Evolutionary conservation across 2,797 vertebrate genomes (phyloP).

Genomic region (Sebastes nivosus): DNA sequence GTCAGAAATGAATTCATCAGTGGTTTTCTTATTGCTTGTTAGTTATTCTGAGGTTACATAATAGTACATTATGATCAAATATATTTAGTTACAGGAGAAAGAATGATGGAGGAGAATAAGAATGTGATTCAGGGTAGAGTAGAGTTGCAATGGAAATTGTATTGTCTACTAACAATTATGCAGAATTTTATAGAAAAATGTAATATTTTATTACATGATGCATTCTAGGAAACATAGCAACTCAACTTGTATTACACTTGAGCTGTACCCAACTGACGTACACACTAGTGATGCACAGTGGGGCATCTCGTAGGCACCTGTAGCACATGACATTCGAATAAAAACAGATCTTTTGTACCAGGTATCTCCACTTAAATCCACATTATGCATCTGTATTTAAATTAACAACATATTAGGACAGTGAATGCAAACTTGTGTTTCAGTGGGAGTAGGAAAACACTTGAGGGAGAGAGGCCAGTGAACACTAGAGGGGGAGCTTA

Average conservation of each 20-base stretch:
- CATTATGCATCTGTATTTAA: neutral
- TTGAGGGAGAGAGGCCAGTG: conserved; percentile 74
- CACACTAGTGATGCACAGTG: neutral
- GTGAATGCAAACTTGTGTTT: conserved; percentile 32
- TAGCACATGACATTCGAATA: neutral
- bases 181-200: neutral
- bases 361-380: neutral
- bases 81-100: neutral
- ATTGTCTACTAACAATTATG: neutral
- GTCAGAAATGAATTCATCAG: conserved; percentile 6
- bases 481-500: conserved; percentile 99
- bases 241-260: neutral
- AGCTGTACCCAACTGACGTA: neutral
- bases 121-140: neutral
- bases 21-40: neutral
- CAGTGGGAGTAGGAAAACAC: conserved; percentile 25
- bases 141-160: neutral
- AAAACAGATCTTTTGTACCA: neutral
- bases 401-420: neutral
- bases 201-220: neutral
- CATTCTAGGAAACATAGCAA: neutral
- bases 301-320: neutral
- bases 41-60: neutral
- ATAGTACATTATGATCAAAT: neutral
- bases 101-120: neutral